Evolutionary conservation across 2,888 invertebrate genomes (phyloP).

Genomic region (Eumerus sabulonum): DNA sequence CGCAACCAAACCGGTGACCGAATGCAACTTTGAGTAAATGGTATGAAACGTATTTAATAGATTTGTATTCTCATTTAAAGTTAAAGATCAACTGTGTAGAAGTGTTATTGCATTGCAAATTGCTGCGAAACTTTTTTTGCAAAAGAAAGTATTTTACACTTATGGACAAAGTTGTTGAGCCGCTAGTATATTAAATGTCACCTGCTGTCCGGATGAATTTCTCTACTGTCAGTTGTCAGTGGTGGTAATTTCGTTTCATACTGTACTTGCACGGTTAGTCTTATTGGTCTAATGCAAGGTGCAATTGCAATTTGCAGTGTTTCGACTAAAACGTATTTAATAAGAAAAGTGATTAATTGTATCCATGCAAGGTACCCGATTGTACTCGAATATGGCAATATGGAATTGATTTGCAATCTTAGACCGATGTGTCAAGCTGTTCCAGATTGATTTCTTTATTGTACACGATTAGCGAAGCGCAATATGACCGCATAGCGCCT

Average conservation of each 20-base stretch:
- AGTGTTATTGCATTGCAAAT: conserved; percentile 55
- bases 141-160: conserved; percentile 52
- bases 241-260: not conserved
- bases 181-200: conserved; percentile 58
- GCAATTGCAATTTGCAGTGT: no score
- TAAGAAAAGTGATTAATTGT: no score
- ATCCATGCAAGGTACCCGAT: no score
- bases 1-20: conserved; percentile 40
- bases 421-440: no score
- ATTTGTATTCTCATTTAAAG: conserved; percentile 45
- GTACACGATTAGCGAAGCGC: no score
- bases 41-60: conserved; percentile 5
- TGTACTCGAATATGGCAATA: no score
- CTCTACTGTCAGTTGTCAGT: conserved; percentile 29
- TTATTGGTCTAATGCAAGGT: not conserved
- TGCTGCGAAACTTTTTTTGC: conserved; percentile 16
- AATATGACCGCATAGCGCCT: no score
- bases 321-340: no score
- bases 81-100: conserved; percentile 30
- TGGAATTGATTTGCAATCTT: no score
- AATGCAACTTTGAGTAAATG: conserved; percentile 19
- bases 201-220: conserved; percentile 21
- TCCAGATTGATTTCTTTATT: no score
- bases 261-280: conserved; percentile 9
- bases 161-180: conserved; percentile 62